Evolutionary conservation across 2,888 invertebrate genomes (phyloP), one percentile per base, ranked within the genome.

Genomic region (Agrotis exclamationis): DNA sequence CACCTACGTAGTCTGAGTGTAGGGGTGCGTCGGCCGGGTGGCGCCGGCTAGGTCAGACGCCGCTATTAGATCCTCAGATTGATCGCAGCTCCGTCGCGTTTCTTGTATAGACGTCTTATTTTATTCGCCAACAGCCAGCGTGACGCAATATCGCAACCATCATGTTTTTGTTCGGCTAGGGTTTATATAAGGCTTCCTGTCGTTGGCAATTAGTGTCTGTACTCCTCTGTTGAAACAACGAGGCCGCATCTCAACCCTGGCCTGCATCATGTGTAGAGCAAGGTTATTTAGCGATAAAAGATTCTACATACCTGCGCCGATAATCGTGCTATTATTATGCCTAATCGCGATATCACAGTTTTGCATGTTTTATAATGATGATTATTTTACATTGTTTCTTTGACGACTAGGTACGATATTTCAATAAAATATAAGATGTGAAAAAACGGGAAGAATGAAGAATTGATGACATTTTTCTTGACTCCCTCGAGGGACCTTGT

Each of bases 21-120:
- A 81, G 87, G 92, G 90, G 91, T 89, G 89, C 91, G 93, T 77
- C 81, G 80, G 89, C 90, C 91, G 90, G 86, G 80, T 88, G 95
- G 95, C 95, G 95, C 95, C 95, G 89, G 89, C 90, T 92, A 90
- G 94, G 91, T 93, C 94, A 93, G 94, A 92, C 94, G 88, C 83
- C 87, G 90, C 92, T 91, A 93, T 94, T 93, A 93, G 88, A 90
- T 86, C 90, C 90, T 90, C 91, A 93, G 94, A 95, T 94, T 95
- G 95, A 95, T 95, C 94, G 93, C 85, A 89, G 85, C 92, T 90
- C 89, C 87, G 91, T 91, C 91, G 90, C 90, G 86, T 87, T 90
- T 90, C 91, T 87, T 86, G 88, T 90, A 91, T 73, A 83, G 81
- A 84, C 82, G 84, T 86, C 87, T 89, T 86, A 87, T 88, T 88